A percentile compares a stretch with the other conserved stretches of the same genome.
Evolutionary conservation across 1,140 invertebrate genomes (phyloP).

Genomic region (Brachionus rubens): DNA sequence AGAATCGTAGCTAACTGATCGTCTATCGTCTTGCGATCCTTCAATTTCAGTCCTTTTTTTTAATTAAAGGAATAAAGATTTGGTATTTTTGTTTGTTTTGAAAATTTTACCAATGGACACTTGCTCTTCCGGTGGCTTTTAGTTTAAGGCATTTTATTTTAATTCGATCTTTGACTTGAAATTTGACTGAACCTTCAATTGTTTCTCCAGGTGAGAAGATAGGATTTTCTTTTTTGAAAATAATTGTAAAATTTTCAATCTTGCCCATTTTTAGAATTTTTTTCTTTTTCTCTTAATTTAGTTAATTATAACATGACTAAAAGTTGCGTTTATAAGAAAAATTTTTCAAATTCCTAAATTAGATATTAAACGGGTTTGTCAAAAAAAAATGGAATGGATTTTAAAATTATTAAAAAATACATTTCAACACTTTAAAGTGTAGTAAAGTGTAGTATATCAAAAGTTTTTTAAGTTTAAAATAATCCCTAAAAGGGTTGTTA

Average conservation of each 20-base stretch:
- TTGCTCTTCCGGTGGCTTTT: not conserved
- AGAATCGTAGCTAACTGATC: not conserved
- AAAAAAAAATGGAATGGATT: too few species aligned
- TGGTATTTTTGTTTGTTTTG: not conserved
- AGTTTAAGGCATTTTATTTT: not conserved
- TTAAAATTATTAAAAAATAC: too few species aligned
- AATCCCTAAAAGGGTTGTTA: too few species aligned
- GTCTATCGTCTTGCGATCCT: not conserved
- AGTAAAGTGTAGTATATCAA: too few species aligned
- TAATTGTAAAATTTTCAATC: conserved; percentile 10
- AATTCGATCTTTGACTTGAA: not conserved
- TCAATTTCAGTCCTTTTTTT: conserved; percentile 9
- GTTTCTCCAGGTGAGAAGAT: not conserved
- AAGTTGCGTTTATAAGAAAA: too few species aligned
- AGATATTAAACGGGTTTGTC: too few species aligned
- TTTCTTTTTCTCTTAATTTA: not conserved
- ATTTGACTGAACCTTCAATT: conserved; percentile 17
- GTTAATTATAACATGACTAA: too few species aligned
- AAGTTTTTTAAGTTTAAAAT: too few species aligned
- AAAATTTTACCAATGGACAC: conserved; percentile 7
- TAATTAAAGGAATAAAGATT: not conserved
- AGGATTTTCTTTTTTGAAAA: not conserved
- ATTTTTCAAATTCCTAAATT: too few species aligned
- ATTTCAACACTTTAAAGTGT: too few species aligned
- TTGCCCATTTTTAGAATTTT: conserved; percentile 16